Evolutionary conservation across 2,113 vertebrate species (phyloP).

Genomic region (Rhinogobius similis): DNA sequence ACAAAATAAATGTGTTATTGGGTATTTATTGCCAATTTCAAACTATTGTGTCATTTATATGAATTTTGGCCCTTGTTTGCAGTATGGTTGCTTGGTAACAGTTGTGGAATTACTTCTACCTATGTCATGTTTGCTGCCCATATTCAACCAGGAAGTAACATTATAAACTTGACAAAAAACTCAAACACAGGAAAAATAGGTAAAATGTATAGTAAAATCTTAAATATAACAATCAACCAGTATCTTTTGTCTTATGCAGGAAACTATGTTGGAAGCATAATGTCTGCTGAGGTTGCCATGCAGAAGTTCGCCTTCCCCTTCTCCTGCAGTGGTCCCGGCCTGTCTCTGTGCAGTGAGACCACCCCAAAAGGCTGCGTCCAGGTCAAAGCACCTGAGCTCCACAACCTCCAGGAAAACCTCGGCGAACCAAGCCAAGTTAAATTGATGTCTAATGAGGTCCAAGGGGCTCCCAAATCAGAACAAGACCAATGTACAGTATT

Average conservation of each 20-base stretch:
- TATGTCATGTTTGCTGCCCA: too few relatives aligned
- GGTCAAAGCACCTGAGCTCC: conserved; percentile 35
- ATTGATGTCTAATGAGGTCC: conserved; percentile 14
- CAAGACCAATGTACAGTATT: conserved; percentile 20
- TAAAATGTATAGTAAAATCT: too few relatives aligned
- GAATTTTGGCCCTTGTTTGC: too few relatives aligned
- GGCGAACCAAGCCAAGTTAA: not conserved
- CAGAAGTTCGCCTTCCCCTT: conserved; percentile 74
- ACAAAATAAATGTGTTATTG: too few relatives aligned
- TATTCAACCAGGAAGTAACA: too few relatives aligned
- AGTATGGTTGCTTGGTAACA: too few relatives aligned
- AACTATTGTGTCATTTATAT: too few relatives aligned
- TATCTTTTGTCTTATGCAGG: conserved; percentile 34
- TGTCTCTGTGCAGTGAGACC: conserved; percentile 36
- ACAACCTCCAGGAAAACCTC: conserved; percentile 31
- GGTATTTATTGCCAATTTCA: too few relatives aligned
- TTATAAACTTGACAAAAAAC: too few relatives aligned
- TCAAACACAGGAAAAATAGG: too few relatives aligned
- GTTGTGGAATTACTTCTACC: too few relatives aligned
- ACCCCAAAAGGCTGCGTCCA: conserved; percentile 40
- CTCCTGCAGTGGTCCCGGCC: conserved; percentile 31
- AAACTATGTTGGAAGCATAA: conserved; percentile 57
- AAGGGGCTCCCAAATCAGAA: conserved; percentile 14
- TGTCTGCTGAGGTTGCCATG: conserved; percentile 64
- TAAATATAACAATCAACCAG: too few relatives aligned